These are phyloP conservation scores for Urophycis tenuis DNA, from an alignment of 2,797 vertebrate species.

Conservation along the genomic window DNA sequence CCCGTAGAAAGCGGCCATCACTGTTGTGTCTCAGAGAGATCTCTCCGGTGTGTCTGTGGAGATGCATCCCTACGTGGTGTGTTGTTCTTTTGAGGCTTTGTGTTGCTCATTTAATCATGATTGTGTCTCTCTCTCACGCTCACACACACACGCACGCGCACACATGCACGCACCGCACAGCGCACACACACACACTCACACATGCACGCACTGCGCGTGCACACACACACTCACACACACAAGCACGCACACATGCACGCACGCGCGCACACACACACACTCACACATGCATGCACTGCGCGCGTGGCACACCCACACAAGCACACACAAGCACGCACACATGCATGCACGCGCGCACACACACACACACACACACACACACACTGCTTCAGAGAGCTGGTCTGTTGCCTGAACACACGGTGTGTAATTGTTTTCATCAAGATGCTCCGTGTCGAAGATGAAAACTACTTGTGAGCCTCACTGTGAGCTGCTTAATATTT, in stretches of 20 bases:
- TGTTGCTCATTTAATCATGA: constrained; percentile 35
- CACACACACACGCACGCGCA: background rate
- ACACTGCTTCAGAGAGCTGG: constrained; percentile 40
- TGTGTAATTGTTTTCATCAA: constrained; percentile 55
- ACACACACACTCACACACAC: background rate
- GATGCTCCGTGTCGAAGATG: constrained; percentile 46
- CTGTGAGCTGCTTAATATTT: constrained; percentile 41
- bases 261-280: background rate
- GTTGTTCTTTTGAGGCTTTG: background rate
- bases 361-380: background rate
- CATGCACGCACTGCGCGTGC: background rate
- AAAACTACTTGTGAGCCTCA: constrained; percentile 46
- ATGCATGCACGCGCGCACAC: background rate
- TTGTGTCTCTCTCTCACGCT: constrained; percentile 15
- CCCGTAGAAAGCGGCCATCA: background rate
- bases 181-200: background rate
- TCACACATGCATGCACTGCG: too few species aligned
- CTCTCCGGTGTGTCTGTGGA: constrained; percentile 11
- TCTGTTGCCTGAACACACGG: constrained; percentile 48
- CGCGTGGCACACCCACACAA: background rate
- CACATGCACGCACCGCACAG: background rate
- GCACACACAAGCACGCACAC: background rate
- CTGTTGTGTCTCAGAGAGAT: background rate
- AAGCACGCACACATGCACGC: background rate
- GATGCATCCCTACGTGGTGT: constrained; percentile 16